phyloP scores from a whole-genome alignment of 2,113 vertebrate genomes.

The Rhabdornis inornatus region DNA sequence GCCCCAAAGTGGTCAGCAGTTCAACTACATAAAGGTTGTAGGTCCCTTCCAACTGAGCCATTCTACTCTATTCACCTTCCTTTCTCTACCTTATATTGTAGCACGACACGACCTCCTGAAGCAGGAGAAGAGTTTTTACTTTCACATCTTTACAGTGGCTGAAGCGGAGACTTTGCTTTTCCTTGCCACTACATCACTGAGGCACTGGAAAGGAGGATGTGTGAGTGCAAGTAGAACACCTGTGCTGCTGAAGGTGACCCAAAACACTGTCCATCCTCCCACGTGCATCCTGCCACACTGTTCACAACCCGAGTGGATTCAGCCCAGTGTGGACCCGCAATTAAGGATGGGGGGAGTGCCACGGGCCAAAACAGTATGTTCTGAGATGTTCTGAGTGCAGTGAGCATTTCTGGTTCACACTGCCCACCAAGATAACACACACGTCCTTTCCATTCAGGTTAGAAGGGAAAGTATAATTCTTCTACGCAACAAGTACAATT shows the following conservation, averaged over 20 bases:
- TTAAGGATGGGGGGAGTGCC: not conserved
- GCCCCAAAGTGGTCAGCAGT: not conserved
- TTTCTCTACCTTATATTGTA: not conserved
- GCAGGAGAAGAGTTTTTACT: not conserved
- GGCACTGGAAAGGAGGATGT: not conserved
- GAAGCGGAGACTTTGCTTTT: not conserved
- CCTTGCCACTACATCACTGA: not conserved
- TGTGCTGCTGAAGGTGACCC: not conserved
- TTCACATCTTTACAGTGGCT: not conserved
- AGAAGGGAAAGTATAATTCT: not conserved
- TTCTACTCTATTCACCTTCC: not conserved
- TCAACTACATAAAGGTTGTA: not conserved
- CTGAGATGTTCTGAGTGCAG: not conserved
- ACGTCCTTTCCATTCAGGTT: not conserved
- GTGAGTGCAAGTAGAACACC: not conserved
- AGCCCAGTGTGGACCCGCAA: fast-evolving
- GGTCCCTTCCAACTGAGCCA: not conserved
- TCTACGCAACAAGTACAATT: not conserved
- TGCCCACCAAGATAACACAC: not conserved
- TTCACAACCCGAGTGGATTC: not conserved
- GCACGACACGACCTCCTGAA: not conserved
- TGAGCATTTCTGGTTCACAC: fast-evolving
- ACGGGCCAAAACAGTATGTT: not conserved
- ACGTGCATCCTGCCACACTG: fast-evolving
- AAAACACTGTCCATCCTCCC: not conserved